Evolutionary conservation across 2,888 invertebrate species (phyloP), one percentile per base, ranked within the genome.

Genomic region (Tenodera sinensis): DNA sequence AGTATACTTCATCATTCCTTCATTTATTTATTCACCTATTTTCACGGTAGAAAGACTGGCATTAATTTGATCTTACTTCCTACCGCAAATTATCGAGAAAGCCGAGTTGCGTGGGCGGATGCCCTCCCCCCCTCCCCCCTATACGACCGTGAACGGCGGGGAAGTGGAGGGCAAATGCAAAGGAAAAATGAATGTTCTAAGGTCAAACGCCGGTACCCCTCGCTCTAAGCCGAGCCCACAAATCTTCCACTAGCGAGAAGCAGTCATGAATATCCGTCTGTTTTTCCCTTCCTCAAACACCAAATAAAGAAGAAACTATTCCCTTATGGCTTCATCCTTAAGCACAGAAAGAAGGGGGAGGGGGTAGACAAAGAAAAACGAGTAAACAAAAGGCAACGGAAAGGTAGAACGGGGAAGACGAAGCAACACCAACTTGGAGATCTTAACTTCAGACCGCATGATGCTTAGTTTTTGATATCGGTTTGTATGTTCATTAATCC

Each of bases 161-260:
- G 86, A 42, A 86, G 28, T 15, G 81, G 47, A 81, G 86, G 87
- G 87, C 34, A 82, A 83, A 83, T 34, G 87, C 87, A 87, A 87
- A 87, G 87, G 87, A 87, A 87, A 87, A 87, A 87, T 87, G 87
- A 87, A 87, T 87, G 87, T 87, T 87, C 34, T 87, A 87, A 87
- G 87, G 87, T 87, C 87, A 87, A 87, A 87, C 87, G 87, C 87
- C 87, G 83, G 87, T 87, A 87, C 87, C 87, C 87, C 87, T 87
- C 87, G 82, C 83, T 34, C 87, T 28, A 83, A 83, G 87, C 87
- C 83, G 82, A 6, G 87, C 82, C 87, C 87, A 87, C 87, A 87
- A 87, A 87, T 87, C 87, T 87, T 87, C 87, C 34, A 83, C 87
- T 83, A 71, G 87, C 87, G 83, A 87, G 83, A 83, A 87, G 83